Base-by-base conservation (phyloP, 2,797 vertebrate genomes). In the Catharus ustulatus region DNA sequence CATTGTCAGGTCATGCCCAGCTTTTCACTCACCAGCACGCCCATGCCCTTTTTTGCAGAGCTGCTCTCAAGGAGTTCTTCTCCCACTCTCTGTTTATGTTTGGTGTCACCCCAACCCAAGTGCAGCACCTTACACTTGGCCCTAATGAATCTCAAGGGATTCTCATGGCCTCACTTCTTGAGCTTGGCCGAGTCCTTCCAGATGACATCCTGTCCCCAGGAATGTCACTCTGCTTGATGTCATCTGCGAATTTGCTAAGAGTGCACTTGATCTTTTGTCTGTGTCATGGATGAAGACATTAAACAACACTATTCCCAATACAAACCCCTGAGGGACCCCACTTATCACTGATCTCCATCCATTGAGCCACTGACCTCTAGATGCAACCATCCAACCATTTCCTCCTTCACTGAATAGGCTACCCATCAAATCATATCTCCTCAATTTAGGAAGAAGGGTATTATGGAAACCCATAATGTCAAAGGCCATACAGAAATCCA, bases 251-350 rank as follows among this genome's bases (percentile, higher is more conserved):
- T 12, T 62, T 74, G 9, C 32, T 49, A 11, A 62, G 8, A 15
- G 15, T 81, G 27, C 27, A 42, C 18, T 84, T 5, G 0, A 64
- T 21, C 23, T 23, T n/a, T 63, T 78, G 13, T 23, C 32, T 38
- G 0, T 36, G 30, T 46, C 24, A 16, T 3, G 81, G 61, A 55
- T 73, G 14, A 69, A 43, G 46, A 38, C 15, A 32, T n/a, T 64
- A 46, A 64, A 64, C 27, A 90, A 16, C 15, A 36, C 17, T n/a
- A 10, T 6, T 49, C 11, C 23, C 12, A 20, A 0, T 45, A 72
- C 0, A 2, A 61, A 19, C 1, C 3, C 13, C 22, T 24, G 19
- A 52, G 29, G 23, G 19, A 29, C 9, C 15, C 14, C 14, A 26
- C 21, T 77, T 8, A 1, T 17, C 6, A 38, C 59, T 27, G 15